These are phyloP conservation scores for Coturnix japonica DNA, from an alignment of 2,113 vertebrate species.

Conservation along the genomic window DNA sequence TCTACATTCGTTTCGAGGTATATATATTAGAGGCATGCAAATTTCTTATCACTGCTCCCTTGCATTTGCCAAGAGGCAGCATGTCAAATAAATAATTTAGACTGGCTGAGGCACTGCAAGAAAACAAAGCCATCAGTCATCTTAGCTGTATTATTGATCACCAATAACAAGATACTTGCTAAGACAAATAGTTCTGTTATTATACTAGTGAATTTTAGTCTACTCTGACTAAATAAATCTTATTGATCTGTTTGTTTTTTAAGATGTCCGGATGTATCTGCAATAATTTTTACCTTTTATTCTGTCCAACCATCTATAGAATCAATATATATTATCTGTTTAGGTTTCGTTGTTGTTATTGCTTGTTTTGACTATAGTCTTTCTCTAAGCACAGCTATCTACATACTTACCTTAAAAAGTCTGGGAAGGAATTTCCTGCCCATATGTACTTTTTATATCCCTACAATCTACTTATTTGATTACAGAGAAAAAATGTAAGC, in stretches of 20 bases:
- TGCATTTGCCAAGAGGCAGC: constrained; percentile 73
- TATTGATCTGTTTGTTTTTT: constrained; percentile 72
- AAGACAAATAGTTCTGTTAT: constrained; percentile 81
- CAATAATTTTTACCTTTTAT: constrained; percentile 52
- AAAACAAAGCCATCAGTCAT: constrained; percentile 83
- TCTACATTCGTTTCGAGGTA: background rate
- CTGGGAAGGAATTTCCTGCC: background rate
- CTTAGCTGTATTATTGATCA: constrained; percentile 80
- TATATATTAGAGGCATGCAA: constrained; percentile 56
- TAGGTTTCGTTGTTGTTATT: background rate
- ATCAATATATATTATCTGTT: background rate
- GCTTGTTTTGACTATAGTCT: background rate
- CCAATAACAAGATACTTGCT: constrained; percentile 83
- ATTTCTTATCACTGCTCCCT: constrained; percentile 67
- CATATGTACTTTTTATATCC: background rate
- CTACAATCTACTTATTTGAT: background rate
- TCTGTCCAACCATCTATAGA: background rate
- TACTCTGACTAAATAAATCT: constrained; percentile 76
- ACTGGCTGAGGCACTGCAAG: constrained; percentile 59
- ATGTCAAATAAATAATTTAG: constrained; percentile 82
- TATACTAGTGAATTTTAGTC: constrained; percentile 76
- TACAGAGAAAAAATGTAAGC: background rate
- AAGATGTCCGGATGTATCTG: constrained; percentile 64
- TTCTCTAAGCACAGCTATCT: background rate
- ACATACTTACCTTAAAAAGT: background rate